These are phyloP conservation scores for Branchipolynoe longqiensis DNA, from an alignment of 2,888 invertebrate species.

Conservation along the genomic window DNA sequence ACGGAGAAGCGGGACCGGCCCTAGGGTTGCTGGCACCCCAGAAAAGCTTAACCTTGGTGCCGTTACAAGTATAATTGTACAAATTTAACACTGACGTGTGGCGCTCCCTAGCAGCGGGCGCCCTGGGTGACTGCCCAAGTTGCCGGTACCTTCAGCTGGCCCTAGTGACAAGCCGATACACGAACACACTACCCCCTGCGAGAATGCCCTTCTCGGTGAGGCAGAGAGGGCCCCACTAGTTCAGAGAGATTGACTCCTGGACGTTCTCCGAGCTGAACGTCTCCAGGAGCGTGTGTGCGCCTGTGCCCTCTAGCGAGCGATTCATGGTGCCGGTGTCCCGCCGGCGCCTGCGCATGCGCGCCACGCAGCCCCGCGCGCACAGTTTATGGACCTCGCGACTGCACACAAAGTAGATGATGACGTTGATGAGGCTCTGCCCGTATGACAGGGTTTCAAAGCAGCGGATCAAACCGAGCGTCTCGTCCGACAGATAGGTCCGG, in stretches of 20 bases:
- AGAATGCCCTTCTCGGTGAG: too few relatives aligned
- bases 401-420: slow-evolving; percentile 57
- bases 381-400: slow-evolving; percentile 45
- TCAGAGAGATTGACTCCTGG: slow-evolving; percentile 15
- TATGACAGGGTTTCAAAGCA: slow-evolving; percentile 59
- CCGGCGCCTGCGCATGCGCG: not conserved
- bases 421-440: slow-evolving; percentile 59
- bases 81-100: too few relatives aligned
- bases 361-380: not conserved
- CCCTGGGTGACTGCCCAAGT: too few relatives aligned
- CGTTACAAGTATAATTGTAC: too few relatives aligned
- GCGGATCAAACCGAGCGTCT: not conserved
- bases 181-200: too few relatives aligned
- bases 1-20: too few relatives aligned
- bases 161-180: too few relatives aligned
- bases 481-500: slow-evolving; percentile 16
- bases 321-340: not conserved
- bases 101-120: too few relatives aligned
- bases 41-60: too few relatives aligned
- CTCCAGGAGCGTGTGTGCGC: slow-evolving; percentile 9
- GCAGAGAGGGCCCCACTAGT: not conserved
- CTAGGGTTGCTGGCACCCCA: too few relatives aligned
- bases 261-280: slow-evolving; percentile 16
- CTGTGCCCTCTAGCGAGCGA: not conserved
- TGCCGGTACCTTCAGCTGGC: too few relatives aligned